Evolutionary conservation across 2,113 vertebrate genomes (phyloP).

Genomic region (Pseudonaja textilis): DNA sequence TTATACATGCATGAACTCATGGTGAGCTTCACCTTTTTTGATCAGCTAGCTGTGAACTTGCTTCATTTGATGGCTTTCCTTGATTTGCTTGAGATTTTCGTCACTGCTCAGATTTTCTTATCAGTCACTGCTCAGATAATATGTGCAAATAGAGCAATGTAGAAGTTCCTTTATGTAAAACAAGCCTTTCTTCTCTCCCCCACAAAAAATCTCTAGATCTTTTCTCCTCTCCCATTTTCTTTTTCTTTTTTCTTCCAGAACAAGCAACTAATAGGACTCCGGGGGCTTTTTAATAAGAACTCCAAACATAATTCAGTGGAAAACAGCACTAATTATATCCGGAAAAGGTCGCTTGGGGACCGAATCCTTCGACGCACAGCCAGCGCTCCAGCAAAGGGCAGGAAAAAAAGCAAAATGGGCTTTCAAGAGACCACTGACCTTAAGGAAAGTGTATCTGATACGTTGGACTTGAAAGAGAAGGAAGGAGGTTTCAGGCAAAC

Average conservation of each 20-base stretch:
- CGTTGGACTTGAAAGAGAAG: constrained; percentile 47
- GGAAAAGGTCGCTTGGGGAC: constrained; percentile 88
- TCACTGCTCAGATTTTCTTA: constrained; percentile 37
- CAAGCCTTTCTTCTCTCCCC: background rate
- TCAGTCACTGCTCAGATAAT: constrained; percentile 33
- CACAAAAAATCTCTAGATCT: background rate
- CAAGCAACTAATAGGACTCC: constrained; percentile 89
- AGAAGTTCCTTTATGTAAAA: fast-evolving
- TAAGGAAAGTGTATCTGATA: constrained; percentile 72
- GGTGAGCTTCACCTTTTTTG: constrained; percentile 40
- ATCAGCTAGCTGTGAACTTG: constrained; percentile 41
- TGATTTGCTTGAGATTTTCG: constrained; percentile 17
- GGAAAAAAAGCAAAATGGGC: constrained; percentile 92
- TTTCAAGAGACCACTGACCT: constrained; percentile 80
- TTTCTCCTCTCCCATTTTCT: background rate
- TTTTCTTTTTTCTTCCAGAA: constrained; percentile 68
- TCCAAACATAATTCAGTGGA: constrained; percentile 80
- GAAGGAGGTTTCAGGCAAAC: constrained; percentile 67
- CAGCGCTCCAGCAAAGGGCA: constrained; percentile 92
- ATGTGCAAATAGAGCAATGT: background rate
- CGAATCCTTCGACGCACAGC: constrained; percentile 90
- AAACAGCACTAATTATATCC: constrained; percentile 64
- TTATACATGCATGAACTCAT: constrained; percentile 67
- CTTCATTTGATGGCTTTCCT: constrained; percentile 38
- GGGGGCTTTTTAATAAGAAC: constrained; percentile 87